Conservation (phyloP, 2,113 vertebrate genomes). For the Ursus arctos region DNA sequence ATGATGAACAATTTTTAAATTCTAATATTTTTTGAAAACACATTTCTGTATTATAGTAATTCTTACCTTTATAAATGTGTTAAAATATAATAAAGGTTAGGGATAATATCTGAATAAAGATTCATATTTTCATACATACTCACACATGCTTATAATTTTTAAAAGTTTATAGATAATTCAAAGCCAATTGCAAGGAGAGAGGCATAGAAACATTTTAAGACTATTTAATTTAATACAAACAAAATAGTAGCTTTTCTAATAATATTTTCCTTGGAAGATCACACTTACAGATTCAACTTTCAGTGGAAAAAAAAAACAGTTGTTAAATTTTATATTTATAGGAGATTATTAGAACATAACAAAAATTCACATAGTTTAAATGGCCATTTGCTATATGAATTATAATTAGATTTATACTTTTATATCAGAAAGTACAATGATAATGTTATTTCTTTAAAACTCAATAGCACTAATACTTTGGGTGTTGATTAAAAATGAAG, state of each 20-base stretch:
- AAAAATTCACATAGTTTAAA: background rate
- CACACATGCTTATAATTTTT: background rate
- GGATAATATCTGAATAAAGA: background rate
- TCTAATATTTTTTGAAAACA: background rate
- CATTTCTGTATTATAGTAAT: background rate
- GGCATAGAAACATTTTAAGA: background rate
- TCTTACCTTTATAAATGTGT: background rate
- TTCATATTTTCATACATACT: background rate
- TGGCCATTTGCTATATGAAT: background rate
- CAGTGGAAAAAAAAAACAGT: background rate
- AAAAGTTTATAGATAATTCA: background rate
- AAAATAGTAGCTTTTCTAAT: background rate
- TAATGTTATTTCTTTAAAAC: background rate
- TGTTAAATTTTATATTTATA: background rate
- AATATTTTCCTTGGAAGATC: background rate
- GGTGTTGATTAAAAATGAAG: background rate
- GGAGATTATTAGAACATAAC: background rate
- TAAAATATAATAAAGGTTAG: background rate
- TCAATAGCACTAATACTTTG: background rate
- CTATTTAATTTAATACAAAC: background rate
- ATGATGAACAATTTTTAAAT: background rate
- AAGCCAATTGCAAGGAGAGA: background rate
- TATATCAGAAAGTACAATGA: background rate
- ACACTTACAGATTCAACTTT: background rate
- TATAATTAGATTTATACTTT: background rate